Conservation (phyloP, 1,140 invertebrate species). For the Drosophila sucinea region DNA sequence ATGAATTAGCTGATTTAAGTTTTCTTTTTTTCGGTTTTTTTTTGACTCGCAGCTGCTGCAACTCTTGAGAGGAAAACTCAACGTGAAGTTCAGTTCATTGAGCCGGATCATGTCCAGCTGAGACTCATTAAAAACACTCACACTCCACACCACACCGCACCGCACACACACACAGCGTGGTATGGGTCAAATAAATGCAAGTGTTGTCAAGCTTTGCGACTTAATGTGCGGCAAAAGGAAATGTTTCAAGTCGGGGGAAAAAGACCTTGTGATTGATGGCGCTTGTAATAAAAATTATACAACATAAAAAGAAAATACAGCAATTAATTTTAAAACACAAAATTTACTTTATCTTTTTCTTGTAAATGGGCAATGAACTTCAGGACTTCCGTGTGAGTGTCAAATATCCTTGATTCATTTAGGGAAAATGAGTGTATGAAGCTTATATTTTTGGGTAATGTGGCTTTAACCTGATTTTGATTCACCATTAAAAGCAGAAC, state of each 20-base stretch:
- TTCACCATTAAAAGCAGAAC: too few species aligned
- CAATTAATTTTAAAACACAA: conserved; percentile 44
- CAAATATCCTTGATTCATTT: conserved; percentile 47
- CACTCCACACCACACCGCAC: conserved; percentile 33
- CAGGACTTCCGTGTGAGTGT: conserved; percentile 92
- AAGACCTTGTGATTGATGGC: conserved; percentile 40
- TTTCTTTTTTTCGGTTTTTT: conserved; percentile 23
- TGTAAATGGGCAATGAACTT: conserved; percentile 92
- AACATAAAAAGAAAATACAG: conserved; percentile 18
- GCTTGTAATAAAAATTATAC: conserved; percentile 13
- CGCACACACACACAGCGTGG: conserved; percentile 29
- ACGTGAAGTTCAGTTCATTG: conserved; percentile 52
- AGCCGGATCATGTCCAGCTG: conserved; percentile 65
- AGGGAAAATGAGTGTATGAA: too few species aligned
- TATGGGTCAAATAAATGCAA: conserved; percentile 56
- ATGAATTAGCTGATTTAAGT: conserved; percentile 65
- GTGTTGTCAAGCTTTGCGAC: conserved; percentile 45
- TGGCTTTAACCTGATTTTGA: too few species aligned
- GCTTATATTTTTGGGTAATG: too few species aligned
- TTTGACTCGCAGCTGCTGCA: conserved; percentile 62
- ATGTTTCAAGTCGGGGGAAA: conserved; percentile 18
- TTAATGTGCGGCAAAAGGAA: conserved; percentile 9
- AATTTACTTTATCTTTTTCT: conserved; percentile 83
- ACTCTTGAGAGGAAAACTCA: conserved; percentile 22
- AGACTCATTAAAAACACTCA: conserved; percentile 64